Percentiles rank a stretch among this genome's conserved stretches.
These are phyloP conservation scores for Motacilla tschutschensis DNA, from an alignment of 2,113 vertebrate genomes.

Conservation along the genomic window DNA sequence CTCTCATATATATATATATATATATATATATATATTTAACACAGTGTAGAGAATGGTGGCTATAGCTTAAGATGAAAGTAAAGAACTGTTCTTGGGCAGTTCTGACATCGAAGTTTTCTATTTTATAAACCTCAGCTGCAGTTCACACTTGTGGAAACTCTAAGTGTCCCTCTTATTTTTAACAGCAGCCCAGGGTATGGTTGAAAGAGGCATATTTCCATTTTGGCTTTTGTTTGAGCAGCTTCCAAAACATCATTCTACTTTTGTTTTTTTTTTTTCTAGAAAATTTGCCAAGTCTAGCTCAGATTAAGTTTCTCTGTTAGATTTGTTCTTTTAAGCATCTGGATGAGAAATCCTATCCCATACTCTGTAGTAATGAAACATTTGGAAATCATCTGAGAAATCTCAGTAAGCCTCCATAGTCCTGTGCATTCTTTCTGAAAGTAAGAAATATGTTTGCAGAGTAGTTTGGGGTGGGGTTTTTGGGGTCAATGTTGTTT, in stretches of 20 bases:
- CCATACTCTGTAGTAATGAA: conserved; percentile 60
- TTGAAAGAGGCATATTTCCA: conserved; percentile 68
- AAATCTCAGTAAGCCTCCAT: conserved; percentile 52
- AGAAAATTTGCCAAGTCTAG: conserved; percentile 72
- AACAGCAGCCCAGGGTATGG: conserved; percentile 63
- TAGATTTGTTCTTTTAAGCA: conserved; percentile 74
- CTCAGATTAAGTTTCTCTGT: conserved; percentile 77
- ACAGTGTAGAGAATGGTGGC: neutral
- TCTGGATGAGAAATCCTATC: conserved; percentile 78
- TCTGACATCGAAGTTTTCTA: conserved; percentile 46
- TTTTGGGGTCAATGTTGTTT: conserved; percentile 8
- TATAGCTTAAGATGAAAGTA: conserved; percentile 16
- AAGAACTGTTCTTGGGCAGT: conserved; percentile 23
- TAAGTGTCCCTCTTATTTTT: conserved; percentile 70
- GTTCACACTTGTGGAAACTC: conserved; percentile 71
- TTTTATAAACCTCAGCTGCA: conserved; percentile 69
- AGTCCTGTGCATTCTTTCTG: conserved; percentile 46
- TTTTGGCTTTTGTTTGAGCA: conserved; percentile 76
- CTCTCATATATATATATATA: too few relatives aligned
- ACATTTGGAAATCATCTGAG: conserved; percentile 81
- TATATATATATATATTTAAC: neutral
- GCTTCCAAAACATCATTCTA: conserved; percentile 75
- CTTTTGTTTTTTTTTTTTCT: neutral
- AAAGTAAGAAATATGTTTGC: neutral
- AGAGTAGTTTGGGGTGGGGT: neutral